phyloP scores from a whole-genome alignment of 2,797 vertebrate genomes.

The Natrix natrix region DNA sequence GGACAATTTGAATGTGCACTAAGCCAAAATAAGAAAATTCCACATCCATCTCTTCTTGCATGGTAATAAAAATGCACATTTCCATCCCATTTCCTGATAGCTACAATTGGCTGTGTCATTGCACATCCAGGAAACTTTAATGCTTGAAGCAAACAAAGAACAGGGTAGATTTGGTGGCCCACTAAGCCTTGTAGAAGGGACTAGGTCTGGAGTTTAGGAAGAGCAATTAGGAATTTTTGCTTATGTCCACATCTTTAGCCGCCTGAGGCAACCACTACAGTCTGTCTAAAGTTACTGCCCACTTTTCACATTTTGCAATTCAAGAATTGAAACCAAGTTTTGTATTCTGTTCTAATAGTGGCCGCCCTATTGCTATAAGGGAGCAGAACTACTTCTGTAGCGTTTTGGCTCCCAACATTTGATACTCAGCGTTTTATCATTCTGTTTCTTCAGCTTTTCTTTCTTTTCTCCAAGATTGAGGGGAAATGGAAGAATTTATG shows the following conservation, averaged over 20 bases:
- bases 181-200: background rate
- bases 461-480: background rate
- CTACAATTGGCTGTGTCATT: background rate
- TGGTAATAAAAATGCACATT: background rate
- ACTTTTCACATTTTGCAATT: background rate
- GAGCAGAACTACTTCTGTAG: background rate
- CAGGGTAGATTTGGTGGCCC: background rate
- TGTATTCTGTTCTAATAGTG: background rate
- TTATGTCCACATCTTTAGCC: background rate
- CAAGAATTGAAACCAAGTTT: background rate
- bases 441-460: background rate
- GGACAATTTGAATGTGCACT: background rate
- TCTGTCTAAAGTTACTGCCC: background rate
- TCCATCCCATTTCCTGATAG: background rate
- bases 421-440: background rate
- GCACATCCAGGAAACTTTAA: background rate
- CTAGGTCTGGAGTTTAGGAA: background rate
- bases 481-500: background rate
- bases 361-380: background rate
- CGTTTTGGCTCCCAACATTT: background rate
- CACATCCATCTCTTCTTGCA: background rate
- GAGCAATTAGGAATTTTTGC: background rate
- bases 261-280: background rate
- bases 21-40: background rate
- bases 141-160: background rate